Evolutionary conservation across 2,888 invertebrate genomes (phyloP).

Genomic region (Cyrtodaria siliqua): DNA sequence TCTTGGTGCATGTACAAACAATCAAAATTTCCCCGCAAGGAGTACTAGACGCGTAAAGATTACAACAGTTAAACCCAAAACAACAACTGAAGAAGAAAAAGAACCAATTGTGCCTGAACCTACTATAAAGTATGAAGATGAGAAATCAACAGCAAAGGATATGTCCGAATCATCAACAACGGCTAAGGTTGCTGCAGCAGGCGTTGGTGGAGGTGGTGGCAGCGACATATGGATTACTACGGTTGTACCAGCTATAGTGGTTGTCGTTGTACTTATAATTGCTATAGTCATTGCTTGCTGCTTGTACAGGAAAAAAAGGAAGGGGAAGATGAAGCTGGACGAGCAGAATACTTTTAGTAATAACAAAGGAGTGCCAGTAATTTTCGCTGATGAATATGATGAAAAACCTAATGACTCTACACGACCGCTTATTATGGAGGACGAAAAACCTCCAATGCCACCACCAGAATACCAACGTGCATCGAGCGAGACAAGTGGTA

Average conservation of each 20-base stretch:
- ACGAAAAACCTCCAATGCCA: slow-evolving; percentile 94
- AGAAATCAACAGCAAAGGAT: slow-evolving; percentile 13
- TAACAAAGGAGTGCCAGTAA: slow-evolving; percentile 93
- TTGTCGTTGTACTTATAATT: slow-evolving; percentile 93
- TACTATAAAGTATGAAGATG: slow-evolving; percentile 48
- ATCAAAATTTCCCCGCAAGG: slow-evolving; percentile 70
- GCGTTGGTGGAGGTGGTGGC: slow-evolving; percentile 66
- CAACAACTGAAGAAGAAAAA: slow-evolving; percentile 10
- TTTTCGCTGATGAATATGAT: slow-evolving; percentile 97
- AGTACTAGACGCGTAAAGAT: slow-evolving; percentile 24
- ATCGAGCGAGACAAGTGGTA: slow-evolving; percentile 79
- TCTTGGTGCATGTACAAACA: slow-evolving; percentile 85
- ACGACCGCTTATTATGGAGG: slow-evolving; percentile 96
- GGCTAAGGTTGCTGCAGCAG: slow-evolving; percentile 41
- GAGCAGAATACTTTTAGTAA: slow-evolving; percentile 88
- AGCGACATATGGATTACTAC: slow-evolving; percentile 89
- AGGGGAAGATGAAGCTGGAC: slow-evolving; percentile 94
- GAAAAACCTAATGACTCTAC: slow-evolving; percentile 93
- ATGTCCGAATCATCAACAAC: slow-evolving; percentile 28
- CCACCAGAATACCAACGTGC: slow-evolving; percentile 81
- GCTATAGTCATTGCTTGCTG: slow-evolving; percentile 95
- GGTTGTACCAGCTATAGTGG: slow-evolving; percentile 93
- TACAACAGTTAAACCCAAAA: slow-evolving; percentile 10
- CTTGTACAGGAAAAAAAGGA: slow-evolving; percentile 92
- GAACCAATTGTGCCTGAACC: slow-evolving; percentile 17